Conservation (phyloP, 2,888 invertebrate species). For the Drosophila subquinaria region DNA sequence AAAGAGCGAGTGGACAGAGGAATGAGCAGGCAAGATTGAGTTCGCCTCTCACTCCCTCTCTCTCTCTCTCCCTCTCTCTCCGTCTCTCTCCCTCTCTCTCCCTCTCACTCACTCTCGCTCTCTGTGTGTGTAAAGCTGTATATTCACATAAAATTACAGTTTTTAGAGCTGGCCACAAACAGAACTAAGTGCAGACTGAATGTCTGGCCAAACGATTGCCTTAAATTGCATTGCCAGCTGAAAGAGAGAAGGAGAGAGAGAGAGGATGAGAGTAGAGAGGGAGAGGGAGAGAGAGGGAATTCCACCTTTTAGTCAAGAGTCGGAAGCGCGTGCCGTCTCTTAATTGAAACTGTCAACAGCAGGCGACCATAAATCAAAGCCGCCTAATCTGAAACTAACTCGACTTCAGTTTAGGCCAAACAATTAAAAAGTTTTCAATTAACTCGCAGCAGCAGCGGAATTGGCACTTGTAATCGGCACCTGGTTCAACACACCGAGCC, state of each 20-base stretch:
- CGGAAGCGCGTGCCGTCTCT: constrained; percentile 43
- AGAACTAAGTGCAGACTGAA: constrained; percentile 48
- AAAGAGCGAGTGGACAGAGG: constrained; percentile 29
- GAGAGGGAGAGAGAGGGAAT: neutral
- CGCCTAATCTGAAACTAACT: constrained; percentile 51
- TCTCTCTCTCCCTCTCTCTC: neutral
- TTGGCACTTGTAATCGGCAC: constrained; percentile 80
- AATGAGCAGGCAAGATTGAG: constrained; percentile 38
- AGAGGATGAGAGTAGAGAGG: neutral
- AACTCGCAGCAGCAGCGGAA: constrained; percentile 61
- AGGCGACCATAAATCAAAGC: constrained; percentile 70
- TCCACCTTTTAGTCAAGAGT: neutral
- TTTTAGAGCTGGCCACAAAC: constrained; percentile 44
- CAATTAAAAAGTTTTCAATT: constrained; percentile 82
- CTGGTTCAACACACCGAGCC: constrained; percentile 75
- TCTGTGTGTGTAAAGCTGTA: constrained; percentile 19
- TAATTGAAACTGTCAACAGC: constrained; percentile 78
- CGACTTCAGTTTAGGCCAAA: constrained; percentile 60
- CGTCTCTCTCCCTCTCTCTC: neutral
- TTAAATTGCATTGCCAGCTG: constrained; percentile 39
- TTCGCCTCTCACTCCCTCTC: constrained; percentile 3
- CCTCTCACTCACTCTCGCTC: neutral
- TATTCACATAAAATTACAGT: constrained; percentile 53
- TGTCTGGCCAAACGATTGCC: constrained; percentile 27
- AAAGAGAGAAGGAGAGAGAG: neutral